Conservation (phyloP, 1,140 invertebrate genomes). For the Drosophila suzukii region DNA sequence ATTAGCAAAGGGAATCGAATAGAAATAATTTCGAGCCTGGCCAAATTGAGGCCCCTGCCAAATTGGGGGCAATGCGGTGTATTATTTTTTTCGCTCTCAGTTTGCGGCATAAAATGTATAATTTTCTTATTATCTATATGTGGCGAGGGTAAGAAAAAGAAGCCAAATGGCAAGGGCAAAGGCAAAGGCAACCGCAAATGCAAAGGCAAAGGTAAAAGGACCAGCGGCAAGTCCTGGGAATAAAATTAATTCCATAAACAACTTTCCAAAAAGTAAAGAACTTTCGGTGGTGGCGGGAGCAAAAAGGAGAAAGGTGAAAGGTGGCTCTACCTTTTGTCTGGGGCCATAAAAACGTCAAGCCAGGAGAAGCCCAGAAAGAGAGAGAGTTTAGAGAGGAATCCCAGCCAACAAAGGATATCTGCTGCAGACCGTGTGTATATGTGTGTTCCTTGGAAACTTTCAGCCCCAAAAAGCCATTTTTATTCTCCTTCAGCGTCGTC, state of each 20-base stretch:
- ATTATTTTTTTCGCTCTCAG: conserved; percentile 48
- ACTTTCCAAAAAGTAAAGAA: conserved; percentile 73
- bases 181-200: conserved; percentile 4
- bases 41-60: conserved; percentile 67
- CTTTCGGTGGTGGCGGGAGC: conserved; percentile 20
- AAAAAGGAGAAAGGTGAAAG: conserved; percentile 21
- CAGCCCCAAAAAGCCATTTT: conserved; percentile 65
- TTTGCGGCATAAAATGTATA: conserved; percentile 78
- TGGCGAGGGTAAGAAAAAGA: conserved; percentile 28
- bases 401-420: conserved; percentile 71
- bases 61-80: conserved; percentile 79
- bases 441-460: conserved; percentile 59
- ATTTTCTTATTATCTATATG: conserved; percentile 84
- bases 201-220: conserved; percentile 22
- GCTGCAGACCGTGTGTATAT: conserved; percentile 40
- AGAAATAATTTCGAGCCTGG: conserved; percentile 63
- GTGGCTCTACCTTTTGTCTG: conserved; percentile 69
- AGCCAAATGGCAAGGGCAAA: conserved; percentile 44
- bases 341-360: conserved; percentile 51
- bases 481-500: conserved; percentile 57
- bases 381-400: conserved; percentile 48
- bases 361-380: conserved; percentile 2
- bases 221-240: conserved; percentile 38
- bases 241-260: conserved; percentile 83
- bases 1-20: conserved; percentile 34